Evolutionary conservation across 2,113 vertebrate genomes (phyloP).

Genomic region (Sorex fumeus): DNA sequence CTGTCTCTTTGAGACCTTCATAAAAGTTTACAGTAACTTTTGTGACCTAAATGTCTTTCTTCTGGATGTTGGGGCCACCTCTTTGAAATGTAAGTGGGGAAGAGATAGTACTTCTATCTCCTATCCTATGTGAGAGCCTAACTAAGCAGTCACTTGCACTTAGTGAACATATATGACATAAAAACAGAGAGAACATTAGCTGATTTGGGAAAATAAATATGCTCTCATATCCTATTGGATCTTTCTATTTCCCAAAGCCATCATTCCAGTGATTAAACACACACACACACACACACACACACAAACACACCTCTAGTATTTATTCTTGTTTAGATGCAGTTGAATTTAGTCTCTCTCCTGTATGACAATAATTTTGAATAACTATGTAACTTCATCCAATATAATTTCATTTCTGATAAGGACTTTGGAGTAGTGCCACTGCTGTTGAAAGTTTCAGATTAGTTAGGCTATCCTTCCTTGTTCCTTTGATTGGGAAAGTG

Average conservation of each 20-base stretch:
- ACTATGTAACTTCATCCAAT: background rate
- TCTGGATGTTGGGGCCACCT: background rate
- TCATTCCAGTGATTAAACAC: background rate
- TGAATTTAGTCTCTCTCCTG: background rate
- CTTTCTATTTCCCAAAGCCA: background rate
- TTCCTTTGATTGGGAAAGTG: background rate
- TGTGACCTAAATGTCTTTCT: background rate
- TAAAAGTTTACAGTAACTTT: background rate
- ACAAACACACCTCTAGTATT: too few species aligned
- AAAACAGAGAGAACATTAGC: background rate
- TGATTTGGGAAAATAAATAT: background rate
- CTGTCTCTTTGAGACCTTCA: constrained; percentile 1
- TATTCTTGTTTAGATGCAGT: background rate
- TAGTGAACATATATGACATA: background rate
- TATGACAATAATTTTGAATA: background rate
- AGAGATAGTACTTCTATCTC: background rate
- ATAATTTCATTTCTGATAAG: background rate
- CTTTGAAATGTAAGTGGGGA: constrained; percentile 10
- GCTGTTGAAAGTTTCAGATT: constrained; percentile 13
- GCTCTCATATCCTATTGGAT: background rate
- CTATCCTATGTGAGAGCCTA: background rate
- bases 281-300: too few species aligned
- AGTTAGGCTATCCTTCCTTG: background rate
- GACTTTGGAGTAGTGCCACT: background rate
- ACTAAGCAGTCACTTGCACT: background rate